Base-by-base conservation (phyloP, 1,140 invertebrate species). In the Octopus sinensis region DNA sequence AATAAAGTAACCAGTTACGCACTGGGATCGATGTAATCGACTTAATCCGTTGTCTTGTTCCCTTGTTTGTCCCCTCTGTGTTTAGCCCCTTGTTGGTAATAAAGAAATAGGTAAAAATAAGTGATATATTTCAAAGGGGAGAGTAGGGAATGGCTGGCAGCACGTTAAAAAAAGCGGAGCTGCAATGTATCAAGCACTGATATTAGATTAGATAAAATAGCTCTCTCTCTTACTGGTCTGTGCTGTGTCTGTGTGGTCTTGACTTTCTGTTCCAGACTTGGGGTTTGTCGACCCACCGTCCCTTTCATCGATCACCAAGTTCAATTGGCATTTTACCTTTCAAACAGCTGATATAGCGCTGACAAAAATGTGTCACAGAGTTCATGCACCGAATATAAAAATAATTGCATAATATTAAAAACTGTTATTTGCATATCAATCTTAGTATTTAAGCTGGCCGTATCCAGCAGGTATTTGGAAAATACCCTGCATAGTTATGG, bases 261-360 rank as follows among this genome's bases (percentile, higher is more conserved):
- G 87, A 79, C 87, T 88, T 81, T 88, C 85, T 68, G 86, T 85
- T 79, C 86, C 84, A 53, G 84, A 84, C 83, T 87, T 87, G 78
- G 86, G 85, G 56, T 87, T 88, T 51, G 87, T 88, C 80, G 87
- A 88, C 54, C 88, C 87, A 52, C 94, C 94, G 91, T 99, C 97
- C 90, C 97, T 93, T 92, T 99, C 98, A 93, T 99, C 97, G 92
- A 99, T 98, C 91, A 99, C 97, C 92, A 99, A 94, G 93, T 99
- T n/a, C 98, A 91, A 99, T 99, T 89, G 98, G 98, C 98, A 99
- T 99, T 93, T 99, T 99, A 90, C 97, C 97, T 93, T 99, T 99
- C 90, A 99, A 93, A 93, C 98, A 99, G 93, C 96, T 98, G 91
- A 99, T 99, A 94, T 99, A 99, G 91, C 98, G 96, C 92, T 98